Conservation (phyloP, 2,888 invertebrate species). For the Choristoneura rosaceana region DNA sequence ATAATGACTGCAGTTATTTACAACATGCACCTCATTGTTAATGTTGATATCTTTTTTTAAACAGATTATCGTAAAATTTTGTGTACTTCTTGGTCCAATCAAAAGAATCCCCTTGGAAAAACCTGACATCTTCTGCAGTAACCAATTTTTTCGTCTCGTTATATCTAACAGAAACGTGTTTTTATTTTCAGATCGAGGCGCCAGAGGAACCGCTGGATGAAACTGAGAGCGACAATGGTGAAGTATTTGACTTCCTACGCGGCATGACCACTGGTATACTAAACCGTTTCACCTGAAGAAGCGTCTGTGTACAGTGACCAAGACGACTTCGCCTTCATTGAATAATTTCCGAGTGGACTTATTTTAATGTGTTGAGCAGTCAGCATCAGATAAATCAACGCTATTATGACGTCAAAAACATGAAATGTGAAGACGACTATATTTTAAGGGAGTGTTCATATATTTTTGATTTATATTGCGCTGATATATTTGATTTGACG, state of each 20-base stretch:
- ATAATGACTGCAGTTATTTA: slow-evolving; percentile 22
- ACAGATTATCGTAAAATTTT: too few relatives aligned
- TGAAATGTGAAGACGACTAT: not conserved
- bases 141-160: not conserved
- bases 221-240: slow-evolving; percentile 62
- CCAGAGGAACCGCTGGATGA: slow-evolving; percentile 52
- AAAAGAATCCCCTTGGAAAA: too few relatives aligned
- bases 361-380: not conserved
- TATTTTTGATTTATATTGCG: not conserved
- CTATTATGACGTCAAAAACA: not conserved
- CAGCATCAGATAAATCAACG: not conserved
- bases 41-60: not conserved
- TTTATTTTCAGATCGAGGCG: slow-evolving; percentile 57
- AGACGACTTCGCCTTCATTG: not conserved
- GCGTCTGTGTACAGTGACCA: not conserved
- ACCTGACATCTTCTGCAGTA: too few relatives aligned
- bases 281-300: slow-evolving; percentile 63
- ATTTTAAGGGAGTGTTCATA: not conserved
- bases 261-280: slow-evolving; percentile 77
- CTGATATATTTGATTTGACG: not conserved
- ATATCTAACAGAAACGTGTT: not conserved
- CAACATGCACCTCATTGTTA: not conserved
- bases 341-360: not conserved
- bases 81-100: too few relatives aligned
- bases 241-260: slow-evolving; percentile 73